These are phyloP conservation scores for Beris chalybata DNA, from an alignment of 2,888 invertebrate genomes.

Conservation along the genomic window DNA sequence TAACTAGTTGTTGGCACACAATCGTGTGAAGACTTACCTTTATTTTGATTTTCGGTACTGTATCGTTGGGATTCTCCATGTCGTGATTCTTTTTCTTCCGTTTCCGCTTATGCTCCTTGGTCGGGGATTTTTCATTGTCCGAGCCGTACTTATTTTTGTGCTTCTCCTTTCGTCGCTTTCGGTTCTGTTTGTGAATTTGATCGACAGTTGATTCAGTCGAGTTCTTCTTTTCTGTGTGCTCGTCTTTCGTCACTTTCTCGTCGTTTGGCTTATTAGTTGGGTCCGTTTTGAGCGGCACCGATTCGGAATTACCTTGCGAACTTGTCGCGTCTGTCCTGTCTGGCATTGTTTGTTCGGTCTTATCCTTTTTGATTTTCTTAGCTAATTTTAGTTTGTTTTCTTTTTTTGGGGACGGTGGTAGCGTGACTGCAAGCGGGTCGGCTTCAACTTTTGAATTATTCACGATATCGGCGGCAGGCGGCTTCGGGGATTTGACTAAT, in stretches of 20 bases:
- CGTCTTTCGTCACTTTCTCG: conserved; percentile 6
- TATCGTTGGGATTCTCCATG: conserved; percentile 58
- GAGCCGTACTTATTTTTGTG: conserved; percentile 69
- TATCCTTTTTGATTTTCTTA: conserved; percentile 18
- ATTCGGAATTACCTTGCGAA: neutral
- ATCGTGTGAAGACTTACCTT: conserved; percentile 60
- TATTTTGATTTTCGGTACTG: conserved; percentile 72
- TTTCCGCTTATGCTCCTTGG: conserved; percentile 77
- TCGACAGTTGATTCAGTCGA: conserved; percentile 37
- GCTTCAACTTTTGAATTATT: neutral
- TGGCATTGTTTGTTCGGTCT: neutral
- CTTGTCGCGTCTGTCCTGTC: neutral
- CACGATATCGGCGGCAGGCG: neutral
- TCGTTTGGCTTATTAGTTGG: neutral
- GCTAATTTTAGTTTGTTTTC: conserved; percentile 11
- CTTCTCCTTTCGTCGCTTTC: conserved; percentile 74
- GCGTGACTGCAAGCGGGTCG: neutral
- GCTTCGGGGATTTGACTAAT: neutral
- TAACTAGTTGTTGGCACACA: neutral
- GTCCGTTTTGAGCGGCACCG: too few species aligned
- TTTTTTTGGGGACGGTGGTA: neutral
- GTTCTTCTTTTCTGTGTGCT: neutral
- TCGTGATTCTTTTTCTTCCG: conserved; percentile 78
- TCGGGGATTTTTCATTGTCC: conserved; percentile 62
- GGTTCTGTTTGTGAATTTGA: conserved; percentile 61